Conservation (phyloP, 2,797 vertebrate genomes). For the Melanotaenia trifasciata region DNA sequence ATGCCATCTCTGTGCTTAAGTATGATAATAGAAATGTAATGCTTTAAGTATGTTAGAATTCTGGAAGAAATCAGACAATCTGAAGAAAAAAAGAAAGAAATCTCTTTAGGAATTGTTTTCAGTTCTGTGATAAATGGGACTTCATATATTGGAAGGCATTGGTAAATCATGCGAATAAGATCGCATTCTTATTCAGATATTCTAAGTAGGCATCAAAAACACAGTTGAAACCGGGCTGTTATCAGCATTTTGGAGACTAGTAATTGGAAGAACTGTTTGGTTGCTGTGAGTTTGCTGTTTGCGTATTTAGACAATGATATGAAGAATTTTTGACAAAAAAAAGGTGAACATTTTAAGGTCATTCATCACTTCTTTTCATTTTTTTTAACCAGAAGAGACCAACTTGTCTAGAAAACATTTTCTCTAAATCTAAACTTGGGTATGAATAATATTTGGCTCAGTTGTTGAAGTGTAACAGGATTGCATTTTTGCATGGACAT, state of each 20-base stretch:
- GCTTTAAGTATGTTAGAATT: too few species aligned
- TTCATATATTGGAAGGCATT: too few species aligned
- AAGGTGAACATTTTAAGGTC: too few species aligned
- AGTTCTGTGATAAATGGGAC: too few species aligned
- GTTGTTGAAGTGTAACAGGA: conserved; percentile 8
- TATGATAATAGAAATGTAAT: too few species aligned
- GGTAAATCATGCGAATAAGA: too few species aligned
- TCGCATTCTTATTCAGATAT: too few species aligned
- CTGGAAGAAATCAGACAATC: too few species aligned
- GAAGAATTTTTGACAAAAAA: not conserved
- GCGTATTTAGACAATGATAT: not conserved
- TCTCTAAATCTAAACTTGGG: not conserved
- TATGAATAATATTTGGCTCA: not conserved
- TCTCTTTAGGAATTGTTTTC: too few species aligned
- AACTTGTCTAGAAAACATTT: not conserved
- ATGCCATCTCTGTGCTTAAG: too few species aligned
- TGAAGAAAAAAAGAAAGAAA: too few species aligned
- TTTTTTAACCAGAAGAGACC: not conserved
- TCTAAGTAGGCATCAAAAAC: not conserved
- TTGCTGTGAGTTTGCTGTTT: not conserved
- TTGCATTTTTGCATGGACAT: conserved; percentile 51
- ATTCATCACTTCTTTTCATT: not conserved
- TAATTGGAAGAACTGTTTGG: not conserved
- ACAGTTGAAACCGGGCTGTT: not conserved
- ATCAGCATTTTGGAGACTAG: not conserved